Base-by-base conservation (phyloP, 2,113 vertebrate species). In the Takifugu bimaculatus region DNA sequence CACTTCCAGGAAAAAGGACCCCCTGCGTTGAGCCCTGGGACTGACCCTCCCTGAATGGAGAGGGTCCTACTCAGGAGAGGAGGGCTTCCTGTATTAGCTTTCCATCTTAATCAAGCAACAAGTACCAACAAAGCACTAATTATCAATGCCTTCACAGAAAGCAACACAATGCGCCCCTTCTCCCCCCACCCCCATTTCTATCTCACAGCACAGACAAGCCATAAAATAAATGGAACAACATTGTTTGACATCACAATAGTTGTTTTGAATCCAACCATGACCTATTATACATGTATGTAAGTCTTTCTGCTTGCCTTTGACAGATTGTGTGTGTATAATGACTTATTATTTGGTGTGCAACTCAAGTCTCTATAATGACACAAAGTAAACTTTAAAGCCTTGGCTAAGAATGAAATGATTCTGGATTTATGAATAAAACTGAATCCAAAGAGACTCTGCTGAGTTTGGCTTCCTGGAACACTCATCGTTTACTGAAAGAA, bases 81-180 rank as follows among this genome's bases (percentile, higher is more conserved):
- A 85, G 86, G 86, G 82, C 84, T 91, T 91, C 91, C 91, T 89
- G 82, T 83, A 89, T 90, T 87, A 87, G 79, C 87, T 82, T 86
- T 91, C 86, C 85, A 88, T 90, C 88, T 90, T 88, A 89, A 90
- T 90, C 88, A 89, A 90, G 87, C 87, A 89, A 87, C 88, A 89
- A 88, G 87, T 85, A 83, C 84, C 79, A 84, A 91, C 91, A 92
- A 90, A 89, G 88, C 85, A 76, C 71, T 88, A 89, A 91, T 92
- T 91, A 88, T 90, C 88, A 89, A 89, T 89, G 89, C 80, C 83
- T 83, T 79, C 78, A 82, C 76, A 80, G 74, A 83, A 77, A 35
- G 63, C 77, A 69, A 71, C 78, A 80, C 82, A 87, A 80, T 79
- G 68, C 56, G 61, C 64, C 63, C 63, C 25, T 20, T n/a, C 20